Evolutionary conservation across 1,140 invertebrate genomes (phyloP).

Genomic region (Polypedilum vanderplanki): DNA sequence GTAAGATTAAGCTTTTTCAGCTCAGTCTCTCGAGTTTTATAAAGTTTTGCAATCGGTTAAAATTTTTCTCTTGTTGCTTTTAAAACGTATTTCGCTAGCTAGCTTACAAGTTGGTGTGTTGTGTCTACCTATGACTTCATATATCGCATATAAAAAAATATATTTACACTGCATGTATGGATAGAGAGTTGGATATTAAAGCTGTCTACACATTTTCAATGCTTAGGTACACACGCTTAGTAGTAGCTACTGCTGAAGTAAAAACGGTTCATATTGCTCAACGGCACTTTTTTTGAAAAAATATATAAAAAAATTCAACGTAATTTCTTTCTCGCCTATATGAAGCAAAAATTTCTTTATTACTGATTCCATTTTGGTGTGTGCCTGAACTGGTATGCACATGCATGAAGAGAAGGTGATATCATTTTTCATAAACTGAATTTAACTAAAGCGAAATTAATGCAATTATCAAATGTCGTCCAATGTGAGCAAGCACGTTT

Average conservation of each 20-base stretch:
- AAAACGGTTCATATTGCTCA: not conserved
- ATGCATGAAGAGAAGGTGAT: too few species aligned
- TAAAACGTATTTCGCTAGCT: not conserved
- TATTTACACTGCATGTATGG: not conserved
- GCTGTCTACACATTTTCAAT: not conserved
- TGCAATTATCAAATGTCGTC: slow-evolving; percentile 5
- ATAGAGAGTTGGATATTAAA: not conserved
- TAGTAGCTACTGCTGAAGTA: not conserved
- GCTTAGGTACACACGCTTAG: not conserved
- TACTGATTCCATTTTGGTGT: too few species aligned
- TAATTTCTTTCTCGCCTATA: not conserved
- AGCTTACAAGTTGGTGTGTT: not conserved
- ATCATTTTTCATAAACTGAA: not conserved
- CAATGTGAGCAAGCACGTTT: not conserved
- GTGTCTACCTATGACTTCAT: not conserved
- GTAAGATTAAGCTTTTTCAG: slow-evolving; percentile 6
- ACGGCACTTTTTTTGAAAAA: not conserved
- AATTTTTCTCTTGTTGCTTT: slow-evolving; percentile 8
- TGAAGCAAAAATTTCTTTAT: not conserved
- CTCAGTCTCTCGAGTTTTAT: slow-evolving; percentile 2
- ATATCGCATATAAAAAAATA: slow-evolving; percentile 8
- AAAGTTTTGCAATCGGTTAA: slow-evolving; percentile 7
- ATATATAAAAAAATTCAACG: not conserved
- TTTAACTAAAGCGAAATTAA: not conserved
- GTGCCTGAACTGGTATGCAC: not conserved